Evolutionary conservation across 1,140 invertebrate genomes (phyloP).

Genomic region (Brachionus koreanus): DNA sequence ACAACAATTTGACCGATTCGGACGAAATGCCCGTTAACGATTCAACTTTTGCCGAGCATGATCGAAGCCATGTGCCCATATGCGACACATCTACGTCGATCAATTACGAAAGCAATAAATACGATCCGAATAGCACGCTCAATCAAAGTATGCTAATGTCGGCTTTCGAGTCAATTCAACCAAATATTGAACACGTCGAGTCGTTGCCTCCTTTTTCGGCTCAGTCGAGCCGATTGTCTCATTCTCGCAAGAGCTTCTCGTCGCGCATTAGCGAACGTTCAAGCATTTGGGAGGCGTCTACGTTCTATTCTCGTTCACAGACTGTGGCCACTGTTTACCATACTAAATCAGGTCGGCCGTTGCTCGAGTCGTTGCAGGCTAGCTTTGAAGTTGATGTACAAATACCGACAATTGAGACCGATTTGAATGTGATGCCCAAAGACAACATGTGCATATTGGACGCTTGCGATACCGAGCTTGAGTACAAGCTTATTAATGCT

Average conservation of each 20-base stretch:
- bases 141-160: neutral
- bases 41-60: neutral
- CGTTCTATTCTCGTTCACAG: conserved; percentile 32
- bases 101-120: neutral
- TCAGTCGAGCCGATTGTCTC: neutral
- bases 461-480: conserved; percentile 51
- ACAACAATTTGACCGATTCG: neutral
- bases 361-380: conserved; percentile 18
- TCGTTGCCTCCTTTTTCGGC: neutral
- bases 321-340: conserved; percentile 24
- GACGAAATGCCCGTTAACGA: neutral
- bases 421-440: conserved; percentile 46
- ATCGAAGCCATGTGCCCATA: neutral
- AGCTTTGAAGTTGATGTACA: neutral
- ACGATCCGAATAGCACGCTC: neutral
- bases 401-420: neutral
- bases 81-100: neutral
- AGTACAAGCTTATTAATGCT: conserved; percentile 53
- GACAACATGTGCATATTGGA: conserved; percentile 54
- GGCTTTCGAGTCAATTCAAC: neutral
- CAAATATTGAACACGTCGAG: conserved; percentile 8
- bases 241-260: neutral
- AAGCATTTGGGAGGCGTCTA: conserved; percentile 33
- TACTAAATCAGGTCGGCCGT: neutral
- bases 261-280: conserved; percentile 3